phyloP scores from a whole-genome alignment of 2,113 vertebrate genomes.

The Meleagris gallopavo region DNA sequence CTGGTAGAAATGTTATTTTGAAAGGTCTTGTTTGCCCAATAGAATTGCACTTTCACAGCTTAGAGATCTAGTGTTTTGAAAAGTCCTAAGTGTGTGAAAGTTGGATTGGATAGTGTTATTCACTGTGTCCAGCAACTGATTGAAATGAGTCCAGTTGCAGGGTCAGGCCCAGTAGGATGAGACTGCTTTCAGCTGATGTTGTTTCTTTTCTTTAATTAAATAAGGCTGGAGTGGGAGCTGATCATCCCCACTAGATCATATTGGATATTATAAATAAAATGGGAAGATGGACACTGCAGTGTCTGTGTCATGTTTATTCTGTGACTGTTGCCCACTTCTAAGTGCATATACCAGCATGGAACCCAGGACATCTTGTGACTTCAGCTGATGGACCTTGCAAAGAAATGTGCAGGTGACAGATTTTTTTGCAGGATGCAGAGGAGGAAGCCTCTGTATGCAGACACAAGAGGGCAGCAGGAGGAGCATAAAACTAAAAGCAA shows the following conservation, averaged over 20 bases:
- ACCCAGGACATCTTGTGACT: accelerated
- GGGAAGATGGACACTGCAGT: neutral
- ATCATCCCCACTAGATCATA: neutral
- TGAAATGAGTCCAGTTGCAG: neutral
- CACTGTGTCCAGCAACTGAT: neutral
- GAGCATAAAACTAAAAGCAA: neutral
- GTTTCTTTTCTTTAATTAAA: constrained; percentile 3
- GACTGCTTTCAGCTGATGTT: neutral
- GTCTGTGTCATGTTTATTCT: constrained; percentile 1
- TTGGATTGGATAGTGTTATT: neutral
- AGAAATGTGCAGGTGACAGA: neutral
- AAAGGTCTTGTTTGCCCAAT: neutral
- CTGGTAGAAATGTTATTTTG: neutral
- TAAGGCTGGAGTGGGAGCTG: neutral
- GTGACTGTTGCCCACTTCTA: neutral
- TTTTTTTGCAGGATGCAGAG: neutral
- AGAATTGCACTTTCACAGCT: neutral
- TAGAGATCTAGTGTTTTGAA: neutral
- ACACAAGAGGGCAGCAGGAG: neutral
- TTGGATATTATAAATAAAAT: constrained; percentile 58
- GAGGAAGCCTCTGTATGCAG: neutral
- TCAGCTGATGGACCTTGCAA: neutral
- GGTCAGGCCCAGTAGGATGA: accelerated
- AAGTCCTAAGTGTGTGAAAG: neutral
- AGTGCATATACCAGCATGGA: neutral